phyloP scores from a whole-genome alignment of 2,113 vertebrate species.

The Eonycteris spelaea region DNA sequence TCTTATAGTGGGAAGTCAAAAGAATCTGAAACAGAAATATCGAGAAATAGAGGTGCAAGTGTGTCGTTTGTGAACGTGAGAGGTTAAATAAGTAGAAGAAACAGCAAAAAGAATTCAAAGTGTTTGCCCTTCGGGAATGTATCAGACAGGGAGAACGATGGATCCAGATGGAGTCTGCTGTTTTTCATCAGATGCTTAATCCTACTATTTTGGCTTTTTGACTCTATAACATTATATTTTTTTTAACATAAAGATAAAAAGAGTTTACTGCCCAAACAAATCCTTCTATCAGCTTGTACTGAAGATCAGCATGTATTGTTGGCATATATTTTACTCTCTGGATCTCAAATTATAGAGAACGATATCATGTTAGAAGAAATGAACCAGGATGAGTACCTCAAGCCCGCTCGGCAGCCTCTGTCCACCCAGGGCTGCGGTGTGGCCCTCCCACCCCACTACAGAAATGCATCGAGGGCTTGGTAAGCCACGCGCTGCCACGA shows the following conservation, averaged over 20 bases:
- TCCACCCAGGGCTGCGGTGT: neutral
- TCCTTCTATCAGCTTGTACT: neutral
- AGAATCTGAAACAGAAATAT: neutral
- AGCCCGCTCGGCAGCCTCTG: neutral
- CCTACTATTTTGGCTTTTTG: neutral
- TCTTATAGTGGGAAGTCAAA: no score
- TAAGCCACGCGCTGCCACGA: neutral
- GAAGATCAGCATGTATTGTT: neutral
- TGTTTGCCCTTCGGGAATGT: neutral
- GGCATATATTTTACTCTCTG: neutral
- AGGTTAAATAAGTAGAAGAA: neutral
- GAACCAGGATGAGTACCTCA: neutral
- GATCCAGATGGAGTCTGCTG: no score
- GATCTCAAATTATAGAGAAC: neutral
- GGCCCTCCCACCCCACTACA: neutral
- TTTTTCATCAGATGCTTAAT: neutral
- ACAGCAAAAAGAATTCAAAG: neutral
- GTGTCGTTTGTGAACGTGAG: neutral
- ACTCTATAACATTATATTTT: neutral
- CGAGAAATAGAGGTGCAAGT: neutral
- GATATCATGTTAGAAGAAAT: neutral
- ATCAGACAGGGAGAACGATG: neutral
- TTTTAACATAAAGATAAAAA: no score
- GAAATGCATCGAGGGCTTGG: neutral
- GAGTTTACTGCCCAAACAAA: neutral